These are phyloP conservation scores for Aspidiotus rigidus DNA, from an alignment of 2,888 invertebrate genomes.

Conservation along the genomic window DNA sequence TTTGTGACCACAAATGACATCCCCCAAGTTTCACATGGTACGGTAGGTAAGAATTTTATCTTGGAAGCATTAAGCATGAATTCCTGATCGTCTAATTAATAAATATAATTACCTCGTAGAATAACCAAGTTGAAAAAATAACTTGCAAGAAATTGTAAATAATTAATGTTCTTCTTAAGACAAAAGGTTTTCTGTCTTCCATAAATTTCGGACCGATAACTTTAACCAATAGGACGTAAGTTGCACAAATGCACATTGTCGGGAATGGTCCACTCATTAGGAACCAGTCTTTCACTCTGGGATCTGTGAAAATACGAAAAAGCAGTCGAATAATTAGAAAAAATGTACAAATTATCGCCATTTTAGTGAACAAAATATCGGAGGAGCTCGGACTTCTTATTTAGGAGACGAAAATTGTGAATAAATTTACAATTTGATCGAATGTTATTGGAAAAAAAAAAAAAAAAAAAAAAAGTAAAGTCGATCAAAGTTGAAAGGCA, in stretches of 20 bases:
- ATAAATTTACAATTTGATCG: no score
- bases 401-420: no score
- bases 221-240: conserved; percentile 61
- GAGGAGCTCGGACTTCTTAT: no score
- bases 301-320: conserved; percentile 48
- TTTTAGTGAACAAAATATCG: no score
- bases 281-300: conserved; percentile 63
- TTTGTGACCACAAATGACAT: no score
- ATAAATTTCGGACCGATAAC: conserved; percentile 74
- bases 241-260: conserved; percentile 54
- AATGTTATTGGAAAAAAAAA: no score
- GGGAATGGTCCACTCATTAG: conserved; percentile 63
- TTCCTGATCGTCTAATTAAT: no score
- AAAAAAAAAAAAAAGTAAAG: no score
- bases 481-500: no score
- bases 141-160: conserved; percentile 86
- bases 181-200: conserved; percentile 74
- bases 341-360: neutral
- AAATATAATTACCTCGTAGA: conserved; percentile 43
- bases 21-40: no score
- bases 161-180: conserved; percentile 66
- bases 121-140: conserved; percentile 67
- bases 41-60: no score
- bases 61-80: no score
- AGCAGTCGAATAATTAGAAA: neutral